Conservation (phyloP, 2,113 vertebrate species). For the Salminus brasiliensis region DNA sequence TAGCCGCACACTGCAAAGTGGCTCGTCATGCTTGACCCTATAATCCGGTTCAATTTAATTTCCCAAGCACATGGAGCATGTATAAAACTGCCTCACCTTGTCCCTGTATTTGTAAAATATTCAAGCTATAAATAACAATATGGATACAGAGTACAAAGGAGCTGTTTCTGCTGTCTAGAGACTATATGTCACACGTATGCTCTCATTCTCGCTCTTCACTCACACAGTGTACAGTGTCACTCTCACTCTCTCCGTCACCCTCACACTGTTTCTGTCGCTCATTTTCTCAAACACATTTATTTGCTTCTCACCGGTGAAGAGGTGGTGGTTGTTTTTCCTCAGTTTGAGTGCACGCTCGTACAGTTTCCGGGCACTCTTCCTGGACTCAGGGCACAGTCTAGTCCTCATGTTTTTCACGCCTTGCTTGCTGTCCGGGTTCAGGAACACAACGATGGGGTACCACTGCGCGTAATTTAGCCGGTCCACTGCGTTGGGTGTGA, state of each 20-base stretch:
- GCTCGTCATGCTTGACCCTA: not conserved
- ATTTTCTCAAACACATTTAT: too few relatives aligned
- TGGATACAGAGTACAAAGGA: not conserved
- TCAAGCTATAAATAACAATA: not conserved
- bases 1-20: not conserved
- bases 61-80: not conserved
- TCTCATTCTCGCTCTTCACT: not conserved
- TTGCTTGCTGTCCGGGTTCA: slow-evolving; percentile 97
- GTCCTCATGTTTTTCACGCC: slow-evolving; percentile 97
- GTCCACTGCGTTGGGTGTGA: slow-evolving; percentile 98
- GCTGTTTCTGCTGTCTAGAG: not conserved
- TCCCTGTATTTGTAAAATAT: not conserved
- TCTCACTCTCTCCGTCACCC: too few relatives aligned
- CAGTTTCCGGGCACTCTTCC: slow-evolving; percentile 95
- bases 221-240: too few relatives aligned
- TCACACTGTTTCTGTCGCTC: not conserved
- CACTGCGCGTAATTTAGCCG: slow-evolving; percentile 98
- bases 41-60: not conserved
- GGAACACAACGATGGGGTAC: slow-evolving; percentile 98
- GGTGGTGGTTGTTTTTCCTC: slow-evolving; percentile 97
- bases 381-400: slow-evolving; percentile 91
- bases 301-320: slow-evolving; percentile 91
- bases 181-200: not conserved
- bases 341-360: slow-evolving; percentile 95
- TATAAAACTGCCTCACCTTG: not conserved